phyloP scores from a whole-genome alignment of 1,140 invertebrate genomes.

The Ephestia elutella region DNA sequence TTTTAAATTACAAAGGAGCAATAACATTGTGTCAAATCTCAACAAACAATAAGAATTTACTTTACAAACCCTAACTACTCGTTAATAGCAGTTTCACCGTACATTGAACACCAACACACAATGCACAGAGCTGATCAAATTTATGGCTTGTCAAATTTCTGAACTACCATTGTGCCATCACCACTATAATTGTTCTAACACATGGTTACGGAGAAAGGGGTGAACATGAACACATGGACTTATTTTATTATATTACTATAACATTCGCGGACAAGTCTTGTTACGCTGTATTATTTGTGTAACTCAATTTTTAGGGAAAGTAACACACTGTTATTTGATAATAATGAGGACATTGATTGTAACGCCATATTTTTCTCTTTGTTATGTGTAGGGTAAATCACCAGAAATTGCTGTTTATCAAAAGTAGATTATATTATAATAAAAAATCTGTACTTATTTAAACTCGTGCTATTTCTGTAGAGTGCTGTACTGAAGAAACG shows the following conservation, averaged over 20 bases:
- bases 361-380: no score
- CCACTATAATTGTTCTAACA: constrained; percentile 56
- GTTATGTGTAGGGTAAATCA: no score
- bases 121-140: constrained; percentile 49
- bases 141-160: constrained; percentile 66
- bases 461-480: no score
- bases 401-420: no score
- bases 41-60: constrained; percentile 17
- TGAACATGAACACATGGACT: constrained; percentile 20
- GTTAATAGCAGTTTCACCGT: constrained; percentile 47
- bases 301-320: neutral
- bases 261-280: neutral
- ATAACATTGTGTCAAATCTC: constrained; percentile 1
- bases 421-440: no score
- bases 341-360: neutral
- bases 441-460: no score
- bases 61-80: constrained; percentile 17
- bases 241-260: neutral
- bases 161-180: constrained; percentile 36
- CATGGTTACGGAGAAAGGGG: constrained; percentile 56
- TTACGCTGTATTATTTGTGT: neutral
- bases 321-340: neutral
- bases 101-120: constrained; percentile 55
- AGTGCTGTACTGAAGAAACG: no score
- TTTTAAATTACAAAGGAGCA: no score